These are phyloP conservation scores for Drosophila sechellia DNA, from an alignment of 1,140 invertebrate genomes.

Conservation along the genomic window DNA sequence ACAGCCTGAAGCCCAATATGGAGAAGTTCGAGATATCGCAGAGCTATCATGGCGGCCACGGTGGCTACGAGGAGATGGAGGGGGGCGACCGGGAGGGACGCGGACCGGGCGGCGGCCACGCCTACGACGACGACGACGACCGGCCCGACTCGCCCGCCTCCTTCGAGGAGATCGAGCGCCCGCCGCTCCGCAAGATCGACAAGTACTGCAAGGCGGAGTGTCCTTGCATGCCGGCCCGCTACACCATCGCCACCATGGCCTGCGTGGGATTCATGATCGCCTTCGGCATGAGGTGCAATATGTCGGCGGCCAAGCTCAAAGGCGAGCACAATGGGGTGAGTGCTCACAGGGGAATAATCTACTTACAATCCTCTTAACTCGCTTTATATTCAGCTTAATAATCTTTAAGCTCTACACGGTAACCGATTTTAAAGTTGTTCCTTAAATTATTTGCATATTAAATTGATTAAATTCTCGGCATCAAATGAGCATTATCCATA, in stretches of 20 bases:
- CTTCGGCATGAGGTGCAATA: slow-evolving; percentile 97
- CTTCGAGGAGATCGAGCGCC: slow-evolving; percentile 89
- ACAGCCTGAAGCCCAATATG: slow-evolving; percentile 78
- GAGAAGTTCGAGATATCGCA: slow-evolving; percentile 88
- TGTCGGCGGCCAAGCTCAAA: slow-evolving; percentile 97
- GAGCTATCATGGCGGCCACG: slow-evolving; percentile 84
- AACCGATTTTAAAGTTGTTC: no score
- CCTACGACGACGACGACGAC: slow-evolving; percentile 85
- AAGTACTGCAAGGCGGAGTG: slow-evolving; percentile 94
- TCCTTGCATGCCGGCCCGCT: slow-evolving; percentile 94
- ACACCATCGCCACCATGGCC: slow-evolving; percentile 93
- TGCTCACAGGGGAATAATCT: background rate
- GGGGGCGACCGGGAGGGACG: slow-evolving; percentile 85
- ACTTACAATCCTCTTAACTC: no score
- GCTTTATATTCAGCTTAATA: background rate
- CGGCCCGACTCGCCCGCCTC: slow-evolving; percentile 89
- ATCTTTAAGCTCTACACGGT: no score
- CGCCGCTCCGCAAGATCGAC: slow-evolving; percentile 93
- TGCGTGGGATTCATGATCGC: slow-evolving; percentile 96
- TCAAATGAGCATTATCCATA: slow-evolving; percentile 10
- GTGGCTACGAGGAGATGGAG: slow-evolving; percentile 86
- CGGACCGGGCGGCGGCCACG: slow-evolving; percentile 84
- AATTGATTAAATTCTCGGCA: slow-evolving; percentile 12
- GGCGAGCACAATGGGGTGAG: slow-evolving; percentile 86
- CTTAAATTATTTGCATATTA: background rate